Percentiles rank a stretch among this genome's conserved stretches.
Evolutionary conservation across 2,797 vertebrate species (phyloP).

Genomic region (Bradypus variegatus): DNA sequence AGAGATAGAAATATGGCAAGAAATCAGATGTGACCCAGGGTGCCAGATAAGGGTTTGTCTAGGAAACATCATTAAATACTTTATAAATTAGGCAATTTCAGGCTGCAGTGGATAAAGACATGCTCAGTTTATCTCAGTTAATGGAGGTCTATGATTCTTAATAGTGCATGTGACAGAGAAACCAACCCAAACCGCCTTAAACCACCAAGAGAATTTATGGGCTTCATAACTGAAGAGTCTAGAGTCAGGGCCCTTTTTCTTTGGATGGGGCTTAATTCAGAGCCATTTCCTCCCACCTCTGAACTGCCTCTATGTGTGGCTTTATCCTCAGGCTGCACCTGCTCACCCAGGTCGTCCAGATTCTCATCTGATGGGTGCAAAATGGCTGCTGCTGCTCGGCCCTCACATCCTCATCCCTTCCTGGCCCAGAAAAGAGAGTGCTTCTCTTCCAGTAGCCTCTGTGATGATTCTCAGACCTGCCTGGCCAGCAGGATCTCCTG

Average conservation of each 20-base stretch:
- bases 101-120: slow-evolving; percentile 4
- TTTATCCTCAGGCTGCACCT: not conserved
- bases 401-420: not conserved
- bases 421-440: not conserved
- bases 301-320: not conserved
- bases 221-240: not conserved
- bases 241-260: not conserved
- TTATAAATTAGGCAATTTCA: slow-evolving; percentile 53
- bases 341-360: not conserved
- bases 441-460: not conserved
- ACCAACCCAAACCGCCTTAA: not conserved
- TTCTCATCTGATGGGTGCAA: not conserved
- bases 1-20: slow-evolving; percentile 9
- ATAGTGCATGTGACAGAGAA: not conserved
- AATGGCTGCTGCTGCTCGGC: not conserved
- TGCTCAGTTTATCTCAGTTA: slow-evolving; percentile 33
- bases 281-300: not conserved
- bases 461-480: not conserved
- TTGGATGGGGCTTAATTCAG: not conserved
- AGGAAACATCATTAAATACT: slow-evolving; percentile 38
- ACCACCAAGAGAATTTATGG: not conserved
- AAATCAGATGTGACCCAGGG: not conserved
- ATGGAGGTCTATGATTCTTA: slow-evolving; percentile 15
- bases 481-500: not conserved
- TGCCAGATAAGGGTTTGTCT: slow-evolving; percentile 11